Conservation (phyloP, 2,113 vertebrate genomes). For the Leuciscus idus region DNA sequence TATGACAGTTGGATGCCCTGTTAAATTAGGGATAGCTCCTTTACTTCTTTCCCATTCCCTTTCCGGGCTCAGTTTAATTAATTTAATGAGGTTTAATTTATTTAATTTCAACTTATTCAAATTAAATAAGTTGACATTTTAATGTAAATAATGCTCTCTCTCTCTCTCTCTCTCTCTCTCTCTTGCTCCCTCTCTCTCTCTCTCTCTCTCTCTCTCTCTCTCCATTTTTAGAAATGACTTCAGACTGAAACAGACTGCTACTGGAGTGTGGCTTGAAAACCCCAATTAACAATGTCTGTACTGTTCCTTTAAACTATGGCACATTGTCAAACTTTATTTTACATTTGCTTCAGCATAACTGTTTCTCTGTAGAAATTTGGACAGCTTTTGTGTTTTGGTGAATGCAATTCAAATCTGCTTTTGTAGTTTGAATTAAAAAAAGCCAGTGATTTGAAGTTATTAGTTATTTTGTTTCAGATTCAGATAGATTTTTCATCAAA, state of each 20-base stretch:
- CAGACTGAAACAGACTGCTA: background rate
- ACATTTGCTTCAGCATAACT: background rate
- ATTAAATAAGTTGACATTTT: no score
- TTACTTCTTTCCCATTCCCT: conserved; percentile 5
- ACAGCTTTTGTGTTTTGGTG: background rate
- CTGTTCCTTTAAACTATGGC: background rate
- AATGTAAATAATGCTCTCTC: no score
- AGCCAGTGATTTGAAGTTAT: background rate
- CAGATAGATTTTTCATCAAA: background rate
- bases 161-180: no score
- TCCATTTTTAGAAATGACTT: no score
- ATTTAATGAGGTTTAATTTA: background rate
- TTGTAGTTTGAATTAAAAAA: background rate
- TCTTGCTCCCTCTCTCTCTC: no score
- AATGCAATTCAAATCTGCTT: background rate
- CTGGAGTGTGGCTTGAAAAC: background rate
- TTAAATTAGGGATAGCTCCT: conserved; percentile 45
- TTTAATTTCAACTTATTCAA: background rate
- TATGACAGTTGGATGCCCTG: conserved; percentile 50
- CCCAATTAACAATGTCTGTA: background rate
- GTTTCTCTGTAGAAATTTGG: background rate
- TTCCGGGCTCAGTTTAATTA: conserved; percentile 42
- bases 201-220: no score
- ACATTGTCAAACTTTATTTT: conserved; percentile 6
- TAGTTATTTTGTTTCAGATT: background rate